These are phyloP conservation scores for Anableps anableps DNA, from an alignment of 2,797 vertebrate species.

Conservation along the genomic window DNA sequence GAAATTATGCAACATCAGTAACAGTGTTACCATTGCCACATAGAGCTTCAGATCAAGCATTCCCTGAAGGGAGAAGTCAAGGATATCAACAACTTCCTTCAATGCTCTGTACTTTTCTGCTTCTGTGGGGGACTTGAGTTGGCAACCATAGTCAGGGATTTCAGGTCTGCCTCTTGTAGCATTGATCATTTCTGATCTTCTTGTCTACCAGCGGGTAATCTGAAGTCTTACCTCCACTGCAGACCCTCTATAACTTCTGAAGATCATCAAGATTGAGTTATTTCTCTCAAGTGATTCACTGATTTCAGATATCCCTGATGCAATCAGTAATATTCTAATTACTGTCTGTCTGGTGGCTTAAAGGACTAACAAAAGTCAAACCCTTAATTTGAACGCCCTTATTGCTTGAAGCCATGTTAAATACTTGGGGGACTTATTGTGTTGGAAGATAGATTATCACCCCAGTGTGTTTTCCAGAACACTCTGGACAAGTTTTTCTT, in stretches of 20 bases:
- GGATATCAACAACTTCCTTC: slow-evolving; percentile 22
- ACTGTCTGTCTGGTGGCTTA: slow-evolving; percentile 59
- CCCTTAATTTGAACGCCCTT: slow-evolving; percentile 50
- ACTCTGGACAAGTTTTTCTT: background rate
- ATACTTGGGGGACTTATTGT: background rate
- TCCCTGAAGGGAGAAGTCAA: slow-evolving; percentile 19
- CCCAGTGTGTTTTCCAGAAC: background rate
- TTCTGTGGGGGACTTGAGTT: slow-evolving; percentile 25
- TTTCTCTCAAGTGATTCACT: slow-evolving; percentile 73
- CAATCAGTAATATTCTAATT: slow-evolving; percentile 81
- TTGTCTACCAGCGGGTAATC: slow-evolving; percentile 44
- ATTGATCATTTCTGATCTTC: slow-evolving; percentile 48
- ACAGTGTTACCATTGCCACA: background rate
- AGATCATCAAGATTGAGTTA: slow-evolving; percentile 61
- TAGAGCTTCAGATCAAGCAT: slow-evolving; percentile 19
- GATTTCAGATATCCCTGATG: slow-evolving; percentile 76
- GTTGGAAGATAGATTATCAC: background rate
- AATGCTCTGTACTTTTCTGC: slow-evolving; percentile 11
- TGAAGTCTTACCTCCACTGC: slow-evolving; percentile 47
- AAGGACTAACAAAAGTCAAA: slow-evolving; percentile 47
- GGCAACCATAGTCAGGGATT: slow-evolving; percentile 31
- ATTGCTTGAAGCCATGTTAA: slow-evolving; percentile 50
- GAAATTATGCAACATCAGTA: slow-evolving; percentile 40
- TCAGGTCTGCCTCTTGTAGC: slow-evolving; percentile 38
- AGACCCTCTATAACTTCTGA: slow-evolving; percentile 64